These are phyloP conservation scores for Rotaria macrura DNA, from an alignment of 2,888 invertebrate species.

Conservation along the genomic window DNA sequence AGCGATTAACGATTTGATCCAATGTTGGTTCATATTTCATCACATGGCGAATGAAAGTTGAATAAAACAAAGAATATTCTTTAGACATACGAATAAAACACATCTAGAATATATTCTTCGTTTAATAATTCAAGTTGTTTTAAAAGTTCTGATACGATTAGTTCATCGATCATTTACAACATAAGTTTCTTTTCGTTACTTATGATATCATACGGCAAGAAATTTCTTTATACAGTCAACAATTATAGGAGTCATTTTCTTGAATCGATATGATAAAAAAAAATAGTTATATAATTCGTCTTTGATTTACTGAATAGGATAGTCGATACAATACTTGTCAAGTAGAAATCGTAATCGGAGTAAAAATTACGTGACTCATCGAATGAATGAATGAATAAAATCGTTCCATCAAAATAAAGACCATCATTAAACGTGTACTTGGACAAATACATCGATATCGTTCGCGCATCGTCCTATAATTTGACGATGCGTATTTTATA, in stretches of 20 bases:
- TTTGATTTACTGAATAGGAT: background rate
- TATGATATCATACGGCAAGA: background rate
- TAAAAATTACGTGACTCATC: background rate
- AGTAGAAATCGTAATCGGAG: background rate
- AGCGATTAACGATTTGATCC: background rate
- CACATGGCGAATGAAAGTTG: background rate
- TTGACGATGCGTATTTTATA: background rate
- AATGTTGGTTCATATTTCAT: background rate
- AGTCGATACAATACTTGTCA: slow-evolving; percentile 6
- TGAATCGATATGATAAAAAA: background rate
- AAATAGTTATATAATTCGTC: background rate
- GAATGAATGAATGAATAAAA: background rate
- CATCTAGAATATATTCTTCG: too few species aligned
- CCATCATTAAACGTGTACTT: background rate
- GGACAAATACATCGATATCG: background rate
- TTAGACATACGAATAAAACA: too few species aligned
- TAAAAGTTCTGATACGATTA: too few species aligned
- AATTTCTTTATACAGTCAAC: background rate
- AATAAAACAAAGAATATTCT: background rate
- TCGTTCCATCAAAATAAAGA: background rate
- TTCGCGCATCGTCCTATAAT: background rate
- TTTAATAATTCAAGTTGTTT: too few species aligned
- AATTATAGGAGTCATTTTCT: background rate
- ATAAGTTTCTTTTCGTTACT: background rate
- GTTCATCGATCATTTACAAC: background rate